phyloP scores from a whole-genome alignment of 2,797 vertebrate genomes.

The Chanos chanos region DNA sequence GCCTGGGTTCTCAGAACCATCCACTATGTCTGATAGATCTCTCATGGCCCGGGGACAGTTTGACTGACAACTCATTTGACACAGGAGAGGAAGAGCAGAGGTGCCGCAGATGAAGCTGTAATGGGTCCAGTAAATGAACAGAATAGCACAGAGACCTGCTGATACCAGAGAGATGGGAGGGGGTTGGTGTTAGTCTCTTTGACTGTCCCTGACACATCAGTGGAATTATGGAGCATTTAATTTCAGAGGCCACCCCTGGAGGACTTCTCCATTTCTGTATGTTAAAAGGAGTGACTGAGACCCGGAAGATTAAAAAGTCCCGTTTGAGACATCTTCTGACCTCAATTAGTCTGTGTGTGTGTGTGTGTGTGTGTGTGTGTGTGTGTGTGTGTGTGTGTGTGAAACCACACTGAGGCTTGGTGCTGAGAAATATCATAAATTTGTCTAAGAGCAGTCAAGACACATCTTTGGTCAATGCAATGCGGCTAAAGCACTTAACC shows the following conservation, averaged over 20 bases:
- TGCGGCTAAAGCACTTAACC: no score
- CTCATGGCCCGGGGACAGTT: constrained; percentile 26
- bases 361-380: not conserved
- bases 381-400: not conserved
- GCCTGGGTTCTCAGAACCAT: constrained; percentile 19
- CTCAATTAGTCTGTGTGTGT: constrained; percentile 61
- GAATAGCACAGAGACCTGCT: constrained; percentile 42
- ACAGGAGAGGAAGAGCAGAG: constrained; percentile 23
- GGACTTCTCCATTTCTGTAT: constrained; percentile 55
- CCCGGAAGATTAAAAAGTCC: constrained; percentile 50
- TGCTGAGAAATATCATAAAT: no score
- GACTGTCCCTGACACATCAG: constrained; percentile 43
- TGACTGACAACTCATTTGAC: constrained; percentile 60
- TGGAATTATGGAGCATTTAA: constrained; percentile 59
- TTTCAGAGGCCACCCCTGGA: constrained; percentile 56
- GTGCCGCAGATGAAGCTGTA: constrained; percentile 44
- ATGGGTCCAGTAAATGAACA: constrained; percentile 55
- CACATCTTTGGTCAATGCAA: no score
- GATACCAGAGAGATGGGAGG: constrained; percentile 33
- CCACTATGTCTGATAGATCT: constrained; percentile 31
- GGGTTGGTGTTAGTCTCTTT: constrained; percentile 3
- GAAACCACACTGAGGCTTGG: no score
- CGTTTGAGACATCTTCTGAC: constrained; percentile 52
- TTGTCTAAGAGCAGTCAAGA: no score
- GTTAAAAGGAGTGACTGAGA: constrained; percentile 50